Evolutionary conservation across 2,797 vertebrate species (phyloP), one percentile per base, ranked within the genome.

Genomic region (Aythya fuligula): DNA sequence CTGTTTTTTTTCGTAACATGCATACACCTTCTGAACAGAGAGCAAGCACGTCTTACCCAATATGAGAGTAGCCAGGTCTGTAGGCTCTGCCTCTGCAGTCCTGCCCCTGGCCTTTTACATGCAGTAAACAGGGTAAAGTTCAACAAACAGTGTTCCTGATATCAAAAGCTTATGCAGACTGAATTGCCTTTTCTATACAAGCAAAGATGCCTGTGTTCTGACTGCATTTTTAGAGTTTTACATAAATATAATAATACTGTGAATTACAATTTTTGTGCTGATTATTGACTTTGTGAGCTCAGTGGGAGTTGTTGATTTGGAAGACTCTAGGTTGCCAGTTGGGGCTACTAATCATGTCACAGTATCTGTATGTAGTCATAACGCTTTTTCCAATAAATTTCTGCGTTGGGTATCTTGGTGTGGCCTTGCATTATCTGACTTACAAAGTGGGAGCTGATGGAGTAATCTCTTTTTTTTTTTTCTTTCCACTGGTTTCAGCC

Each of bases 271-370:
- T 89, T 93, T n/a, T 89, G 9, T 81, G 25, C 62, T 80, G 30
- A 66, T 92, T 20, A 3, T 51, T 91, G 93, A 72, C 53, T 81
- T 53, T n/a, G 20, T 79, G 81, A 72, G 27, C 73, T 82, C 64
- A 25, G 53, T 67, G 60, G 66, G 76, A 89, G 34, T 25, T 85
- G 57, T 56, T 92, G 67, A 56, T 93, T 95, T 87, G 72, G 79
- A 83, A 94, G 30, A 71, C 61, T 3, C 15, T 32, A 72, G 17
- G 19, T 69, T 96, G 57, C 36, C 39, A 70, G 22, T 93, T 87
- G 87, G 25, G 34, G 14, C n/a, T 92, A 66, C 66, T 92, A 91
- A 91, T 87, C 67, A 65, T 87, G 39, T 74, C 2, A 2, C 49
- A 88, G 67, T 49, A 70, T 65, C 83, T 74, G 34, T 87, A 77